phyloP scores from a whole-genome alignment of 2,888 invertebrate species.

The Ctenicera cuprea region DNA sequence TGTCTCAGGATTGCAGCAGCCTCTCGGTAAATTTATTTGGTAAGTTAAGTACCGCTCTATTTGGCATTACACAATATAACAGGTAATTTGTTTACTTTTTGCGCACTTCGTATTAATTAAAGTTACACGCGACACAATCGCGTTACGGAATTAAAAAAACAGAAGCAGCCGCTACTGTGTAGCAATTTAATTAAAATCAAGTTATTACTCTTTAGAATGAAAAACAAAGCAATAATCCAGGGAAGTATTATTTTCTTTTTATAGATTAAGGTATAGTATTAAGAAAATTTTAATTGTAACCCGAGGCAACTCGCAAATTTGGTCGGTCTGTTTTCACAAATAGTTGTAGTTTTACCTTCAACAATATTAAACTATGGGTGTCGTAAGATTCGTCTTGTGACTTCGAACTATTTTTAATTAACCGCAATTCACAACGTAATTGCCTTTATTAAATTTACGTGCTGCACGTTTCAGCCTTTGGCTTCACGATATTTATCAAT shows the following conservation, averaged over 20 bases:
- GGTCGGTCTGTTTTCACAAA: too few species aligned
- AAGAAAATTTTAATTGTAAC: too few species aligned
- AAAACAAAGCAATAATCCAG: too few species aligned
- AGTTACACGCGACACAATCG: constrained; percentile 18
- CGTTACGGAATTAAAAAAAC: not conserved
- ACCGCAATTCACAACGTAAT: not conserved
- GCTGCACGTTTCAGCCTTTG: constrained; percentile 20
- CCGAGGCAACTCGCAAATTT: too few species aligned
- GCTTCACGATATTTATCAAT: constrained; percentile 17
- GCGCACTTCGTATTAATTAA: constrained; percentile 26
- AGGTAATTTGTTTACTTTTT: constrained; percentile 37
- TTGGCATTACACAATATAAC: constrained; percentile 31
- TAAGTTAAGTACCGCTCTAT: constrained; percentile 36
- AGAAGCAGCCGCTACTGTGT: not conserved
- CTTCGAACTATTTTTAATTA: constrained; percentile 16
- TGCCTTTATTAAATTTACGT: constrained; percentile 9
- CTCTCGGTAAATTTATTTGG: constrained; percentile 34
- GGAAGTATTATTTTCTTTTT: too few species aligned
- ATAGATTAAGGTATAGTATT: too few species aligned
- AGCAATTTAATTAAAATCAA: not conserved
- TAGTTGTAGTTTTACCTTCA: not conserved
- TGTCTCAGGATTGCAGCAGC: constrained; percentile 5
- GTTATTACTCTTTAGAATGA: not conserved
- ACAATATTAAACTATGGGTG: not conserved
- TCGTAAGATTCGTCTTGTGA: not conserved